phyloP scores from a whole-genome alignment of 2,888 invertebrate genomes.

The Erebia epiphron region DNA sequence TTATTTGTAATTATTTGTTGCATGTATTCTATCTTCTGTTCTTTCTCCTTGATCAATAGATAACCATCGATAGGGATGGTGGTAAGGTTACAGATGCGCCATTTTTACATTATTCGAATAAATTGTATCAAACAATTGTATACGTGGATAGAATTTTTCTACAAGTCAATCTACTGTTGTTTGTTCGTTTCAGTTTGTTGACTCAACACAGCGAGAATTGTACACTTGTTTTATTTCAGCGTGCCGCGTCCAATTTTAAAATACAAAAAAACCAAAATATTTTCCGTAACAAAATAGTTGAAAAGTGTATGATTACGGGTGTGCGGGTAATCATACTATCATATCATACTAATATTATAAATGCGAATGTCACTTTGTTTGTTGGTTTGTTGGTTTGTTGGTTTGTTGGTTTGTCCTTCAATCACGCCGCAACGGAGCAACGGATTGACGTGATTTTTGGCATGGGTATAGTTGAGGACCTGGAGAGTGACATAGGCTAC shows the following conservation, averaged over 20 bases:
- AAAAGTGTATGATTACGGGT: too few relatives aligned
- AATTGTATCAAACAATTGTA: slow-evolving; percentile 14
- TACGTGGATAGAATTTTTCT: slow-evolving; percentile 37
- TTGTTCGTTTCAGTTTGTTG: slow-evolving; percentile 58
- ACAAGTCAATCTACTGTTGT: slow-evolving; percentile 42
- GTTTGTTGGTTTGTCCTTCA: too few relatives aligned
- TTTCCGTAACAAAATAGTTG: slow-evolving; percentile 24
- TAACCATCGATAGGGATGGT: background rate
- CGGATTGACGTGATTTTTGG: too few relatives aligned
- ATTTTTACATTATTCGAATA: background rate
- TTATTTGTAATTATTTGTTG: too few relatives aligned
- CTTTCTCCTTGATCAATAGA: too few relatives aligned
- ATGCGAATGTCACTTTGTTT: too few relatives aligned
- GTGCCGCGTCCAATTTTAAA: slow-evolving; percentile 35
- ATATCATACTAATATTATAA: too few relatives aligned
- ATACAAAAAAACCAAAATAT: slow-evolving; percentile 31
- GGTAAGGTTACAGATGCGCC: background rate
- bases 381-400: too few relatives aligned
- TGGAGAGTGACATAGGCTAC: too few relatives aligned
- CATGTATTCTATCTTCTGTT: background rate
- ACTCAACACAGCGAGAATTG: slow-evolving; percentile 42
- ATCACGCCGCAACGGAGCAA: too few relatives aligned
- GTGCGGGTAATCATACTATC: too few relatives aligned
- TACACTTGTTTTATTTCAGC: slow-evolving; percentile 38
- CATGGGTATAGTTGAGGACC: too few relatives aligned